Percentiles rank a stretch among this genome's conserved stretches.
These are phyloP conservation scores for Agelas oroides DNA, from an alignment of 37 sponge, comb jelly and placozoan species.

Conservation along the genomic window DNA sequence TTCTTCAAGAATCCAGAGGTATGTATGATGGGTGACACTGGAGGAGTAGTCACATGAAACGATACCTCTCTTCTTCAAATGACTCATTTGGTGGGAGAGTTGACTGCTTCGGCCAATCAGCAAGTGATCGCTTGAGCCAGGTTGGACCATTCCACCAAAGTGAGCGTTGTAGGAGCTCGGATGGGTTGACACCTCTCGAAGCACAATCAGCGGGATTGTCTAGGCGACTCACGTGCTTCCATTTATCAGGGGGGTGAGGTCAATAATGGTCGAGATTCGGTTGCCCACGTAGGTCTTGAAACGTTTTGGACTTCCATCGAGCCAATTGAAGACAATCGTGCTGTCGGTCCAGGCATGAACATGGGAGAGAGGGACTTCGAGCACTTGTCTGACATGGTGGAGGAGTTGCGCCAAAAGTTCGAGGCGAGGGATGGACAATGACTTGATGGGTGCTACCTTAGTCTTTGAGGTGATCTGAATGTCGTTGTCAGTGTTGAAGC, in stretches of 20 bases:
- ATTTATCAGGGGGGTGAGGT: slow-evolving; percentile 15
- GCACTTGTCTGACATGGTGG: not conserved
- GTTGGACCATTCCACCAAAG: slow-evolving; percentile 38
- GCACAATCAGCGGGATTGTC: not conserved
- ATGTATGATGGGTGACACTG: not conserved
- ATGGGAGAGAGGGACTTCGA: not conserved
- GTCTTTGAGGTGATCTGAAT: slow-evolving; percentile 1
- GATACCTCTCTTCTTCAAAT: not conserved
- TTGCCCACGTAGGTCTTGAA: too few relatives aligned
- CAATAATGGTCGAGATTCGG: too few relatives aligned
- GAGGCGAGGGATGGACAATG: too few relatives aligned
- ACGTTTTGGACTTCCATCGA: too few relatives aligned
- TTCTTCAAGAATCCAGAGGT: not conserved
- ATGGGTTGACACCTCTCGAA: slow-evolving; percentile 11
- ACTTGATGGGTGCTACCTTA: too few relatives aligned
- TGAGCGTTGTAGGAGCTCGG: not conserved
- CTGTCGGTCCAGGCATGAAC: slow-evolving; percentile 23
- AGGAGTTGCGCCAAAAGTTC: too few relatives aligned
- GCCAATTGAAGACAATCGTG: not conserved
- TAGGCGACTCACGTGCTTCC: slow-evolving; percentile 18
- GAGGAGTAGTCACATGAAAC: not conserved
- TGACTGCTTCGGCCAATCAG: slow-evolving; percentile 9
- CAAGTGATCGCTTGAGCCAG: slow-evolving; percentile 4
- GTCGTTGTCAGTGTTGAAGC: not conserved
- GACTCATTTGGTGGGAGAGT: not conserved